Conservation (phyloP, 1,140 invertebrate genomes). For the Lysiphlebus fabarum region DNA sequence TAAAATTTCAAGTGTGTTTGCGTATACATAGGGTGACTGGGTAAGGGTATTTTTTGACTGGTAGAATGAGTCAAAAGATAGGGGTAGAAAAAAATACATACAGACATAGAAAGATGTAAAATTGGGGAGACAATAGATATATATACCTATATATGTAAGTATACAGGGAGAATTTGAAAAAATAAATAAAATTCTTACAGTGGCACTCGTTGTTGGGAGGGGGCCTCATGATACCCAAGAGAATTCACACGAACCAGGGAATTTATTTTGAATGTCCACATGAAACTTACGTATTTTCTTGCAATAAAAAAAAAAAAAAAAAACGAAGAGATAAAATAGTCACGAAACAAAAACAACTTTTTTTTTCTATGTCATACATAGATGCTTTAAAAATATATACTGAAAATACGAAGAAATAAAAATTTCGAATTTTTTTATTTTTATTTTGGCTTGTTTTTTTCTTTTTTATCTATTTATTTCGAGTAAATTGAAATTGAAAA, state of each 20-base stretch:
- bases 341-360: neutral
- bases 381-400: neutral
- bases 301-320: slow-evolving; percentile 22
- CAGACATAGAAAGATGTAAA: no score
- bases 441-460: no score
- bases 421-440: no score
- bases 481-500: no score
- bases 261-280: slow-evolving; percentile 30
- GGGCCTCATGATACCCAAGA: slow-evolving; percentile 19
- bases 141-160: no score
- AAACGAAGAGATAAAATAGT: slow-evolving; percentile 21
- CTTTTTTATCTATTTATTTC: no score
- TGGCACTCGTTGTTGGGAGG: slow-evolving; percentile 2
- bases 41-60: slow-evolving; percentile 1
- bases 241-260: slow-evolving; percentile 25
- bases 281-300: slow-evolving; percentile 21
- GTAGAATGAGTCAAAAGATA: no score
- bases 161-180: neutral
- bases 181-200: neutral
- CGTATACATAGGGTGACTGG: no score
- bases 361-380: neutral
- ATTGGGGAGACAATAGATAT: neutral
- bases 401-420: neutral
- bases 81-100: no score
- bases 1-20: no score